phyloP scores from a whole-genome alignment of 2,113 vertebrate genomes.

The Odocoileus hemionus region DNA sequence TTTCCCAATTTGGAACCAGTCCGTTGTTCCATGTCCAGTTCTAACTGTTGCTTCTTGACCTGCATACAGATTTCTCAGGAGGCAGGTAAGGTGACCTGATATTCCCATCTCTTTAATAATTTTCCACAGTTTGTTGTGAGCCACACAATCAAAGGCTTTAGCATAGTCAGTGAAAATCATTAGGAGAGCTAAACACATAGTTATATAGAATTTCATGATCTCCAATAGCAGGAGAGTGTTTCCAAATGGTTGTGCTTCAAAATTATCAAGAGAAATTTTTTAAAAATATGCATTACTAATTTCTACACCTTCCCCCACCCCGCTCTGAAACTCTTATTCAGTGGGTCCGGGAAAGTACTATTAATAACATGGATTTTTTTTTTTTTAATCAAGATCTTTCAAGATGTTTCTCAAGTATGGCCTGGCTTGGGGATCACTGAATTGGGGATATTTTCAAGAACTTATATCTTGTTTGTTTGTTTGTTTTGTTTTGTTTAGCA shows the following conservation, averaged over 20 bases:
- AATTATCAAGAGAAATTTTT: neutral
- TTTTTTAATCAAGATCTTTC: neutral
- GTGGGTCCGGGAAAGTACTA: neutral
- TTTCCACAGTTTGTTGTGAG: neutral
- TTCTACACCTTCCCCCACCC: neutral
- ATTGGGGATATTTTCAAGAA: neutral
- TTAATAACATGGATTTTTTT: neutral
- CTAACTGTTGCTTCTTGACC: neutral
- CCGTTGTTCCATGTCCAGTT: neutral
- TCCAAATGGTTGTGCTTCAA: neutral
- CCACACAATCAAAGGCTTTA: neutral
- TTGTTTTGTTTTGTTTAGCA: neutral
- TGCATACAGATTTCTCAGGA: neutral
- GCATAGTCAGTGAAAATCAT: neutral
- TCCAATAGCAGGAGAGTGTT: neutral
- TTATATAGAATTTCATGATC: neutral
- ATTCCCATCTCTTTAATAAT: neutral
- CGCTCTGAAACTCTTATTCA: neutral
- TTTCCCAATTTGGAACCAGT: neutral
- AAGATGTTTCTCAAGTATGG: neutral
- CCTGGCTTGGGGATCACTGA: neutral
- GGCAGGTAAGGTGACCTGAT: neutral
- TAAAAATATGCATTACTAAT: neutral
- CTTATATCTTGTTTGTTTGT: neutral
- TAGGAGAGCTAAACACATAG: neutral